Evolutionary conservation across 2,888 invertebrate species (phyloP).

Genomic region (Clusia tigrina): DNA sequence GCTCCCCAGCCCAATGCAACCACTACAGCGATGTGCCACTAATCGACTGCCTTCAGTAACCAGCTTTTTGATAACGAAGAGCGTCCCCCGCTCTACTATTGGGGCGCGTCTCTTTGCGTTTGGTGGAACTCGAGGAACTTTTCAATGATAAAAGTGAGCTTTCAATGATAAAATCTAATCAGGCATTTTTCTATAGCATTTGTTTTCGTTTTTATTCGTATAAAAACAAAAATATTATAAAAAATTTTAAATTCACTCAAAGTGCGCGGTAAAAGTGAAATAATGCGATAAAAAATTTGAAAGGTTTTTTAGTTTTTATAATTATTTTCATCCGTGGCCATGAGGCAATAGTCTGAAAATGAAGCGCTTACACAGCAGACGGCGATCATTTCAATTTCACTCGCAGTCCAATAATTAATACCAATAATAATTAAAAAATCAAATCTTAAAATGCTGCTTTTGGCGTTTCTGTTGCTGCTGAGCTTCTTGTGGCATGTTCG

Average conservation of each 20-base stretch:
- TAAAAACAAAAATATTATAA: background rate
- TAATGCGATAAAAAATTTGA: background rate
- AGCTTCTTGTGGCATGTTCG: slow-evolving; percentile 10
- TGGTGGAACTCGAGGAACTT: too few relatives aligned
- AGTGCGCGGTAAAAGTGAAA: background rate
- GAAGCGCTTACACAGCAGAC: background rate
- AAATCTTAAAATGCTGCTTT: slow-evolving; percentile 5
- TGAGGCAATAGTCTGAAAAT: background rate
- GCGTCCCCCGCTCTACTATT: too few relatives aligned
- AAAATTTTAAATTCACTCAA: background rate
- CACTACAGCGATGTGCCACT: too few relatives aligned
- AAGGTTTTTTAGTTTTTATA: too few relatives aligned
- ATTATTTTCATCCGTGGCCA: background rate
- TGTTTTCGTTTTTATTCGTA: background rate
- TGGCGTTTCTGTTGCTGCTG: slow-evolving; percentile 9
- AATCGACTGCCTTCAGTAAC: too few relatives aligned
- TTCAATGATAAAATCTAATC: background rate
- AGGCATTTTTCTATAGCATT: background rate
- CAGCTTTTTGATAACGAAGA: too few relatives aligned
- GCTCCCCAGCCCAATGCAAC: too few relatives aligned
- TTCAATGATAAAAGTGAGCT: too few relatives aligned
- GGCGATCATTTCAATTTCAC: background rate
- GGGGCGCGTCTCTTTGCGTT: too few relatives aligned
- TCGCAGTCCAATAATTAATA: background rate
- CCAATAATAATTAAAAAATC: background rate